A percentile compares a stretch with the other conserved stretches of the same genome.
These are phyloP conservation scores for Agriopis marginaria DNA, from an alignment of 2,888 invertebrate species.

Conservation along the genomic window DNA sequence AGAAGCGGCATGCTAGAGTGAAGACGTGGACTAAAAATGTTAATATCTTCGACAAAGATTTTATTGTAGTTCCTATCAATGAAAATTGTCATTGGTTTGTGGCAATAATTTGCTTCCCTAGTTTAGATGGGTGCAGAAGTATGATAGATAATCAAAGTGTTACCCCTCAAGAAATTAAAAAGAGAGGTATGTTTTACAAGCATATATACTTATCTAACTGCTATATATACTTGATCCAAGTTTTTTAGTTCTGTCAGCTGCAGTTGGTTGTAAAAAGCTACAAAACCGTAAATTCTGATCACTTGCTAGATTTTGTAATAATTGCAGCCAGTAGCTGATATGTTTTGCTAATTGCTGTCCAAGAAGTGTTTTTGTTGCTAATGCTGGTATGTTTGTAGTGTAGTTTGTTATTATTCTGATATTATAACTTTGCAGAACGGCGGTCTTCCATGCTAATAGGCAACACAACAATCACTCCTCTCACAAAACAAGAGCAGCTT, in stretches of 20 bases:
- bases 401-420: constrained; percentile 36
- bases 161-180: constrained; percentile 83
- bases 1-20: constrained; percentile 95
- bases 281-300: no score
- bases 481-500: constrained; percentile 82
- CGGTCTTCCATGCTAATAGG: constrained; percentile 89
- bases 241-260: no score
- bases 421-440: constrained; percentile 67
- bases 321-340: no score
- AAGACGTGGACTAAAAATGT: constrained; percentile 99
- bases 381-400: constrained; percentile 25
- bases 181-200: constrained; percentile 71
- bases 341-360: constrained; percentile 17
- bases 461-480: constrained; percentile 87
- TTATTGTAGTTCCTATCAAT: constrained; percentile 98
- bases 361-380: constrained; percentile 1
- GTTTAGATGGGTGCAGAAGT: constrained; percentile 90
- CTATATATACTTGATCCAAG: no score
- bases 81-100: constrained; percentile 99
- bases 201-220: background rate
- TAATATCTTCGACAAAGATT: constrained; percentile 98
- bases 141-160: constrained; percentile 88
- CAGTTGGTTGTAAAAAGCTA: no score
- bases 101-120: constrained; percentile 98
- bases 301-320: no score